Conservation (phyloP, 2,797 vertebrate species). For the Pantherophis alleghaniensis region DNA sequence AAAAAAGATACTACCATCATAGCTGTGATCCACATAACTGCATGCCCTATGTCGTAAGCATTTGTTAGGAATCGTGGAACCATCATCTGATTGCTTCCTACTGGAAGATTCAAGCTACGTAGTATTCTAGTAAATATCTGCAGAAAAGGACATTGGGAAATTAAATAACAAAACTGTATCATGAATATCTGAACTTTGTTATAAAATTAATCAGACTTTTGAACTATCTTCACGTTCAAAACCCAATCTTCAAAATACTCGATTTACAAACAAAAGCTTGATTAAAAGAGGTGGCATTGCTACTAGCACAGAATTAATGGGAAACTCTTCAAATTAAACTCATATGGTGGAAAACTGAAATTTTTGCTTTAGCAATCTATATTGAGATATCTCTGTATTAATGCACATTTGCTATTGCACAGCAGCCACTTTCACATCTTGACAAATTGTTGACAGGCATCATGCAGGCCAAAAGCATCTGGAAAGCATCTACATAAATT, state of each 20-base stretch:
- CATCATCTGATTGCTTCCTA: constrained; percentile 93
- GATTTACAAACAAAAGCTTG: background rate
- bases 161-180: background rate
- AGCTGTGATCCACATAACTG: constrained; percentile 93
- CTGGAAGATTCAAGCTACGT: constrained; percentile 94
- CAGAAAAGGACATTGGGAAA: background rate
- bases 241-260: background rate
- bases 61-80: constrained; percentile 90
- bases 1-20: constrained; percentile 83
- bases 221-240: background rate
- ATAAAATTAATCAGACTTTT: background rate
- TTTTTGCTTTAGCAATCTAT: background rate
- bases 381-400: background rate
- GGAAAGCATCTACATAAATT: background rate
- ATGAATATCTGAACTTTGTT: background rate
- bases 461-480: background rate
- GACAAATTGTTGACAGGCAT: background rate
- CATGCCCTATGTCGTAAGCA: constrained; percentile 92
- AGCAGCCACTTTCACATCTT: background rate
- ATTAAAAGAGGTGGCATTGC: background rate
- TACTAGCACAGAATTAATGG: background rate
- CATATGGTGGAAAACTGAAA: background rate
- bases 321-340: background rate
- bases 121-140: constrained; percentile 96
- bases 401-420: background rate